phyloP scores from a whole-genome alignment of 2,888 invertebrate species.

The Sinopyrophorus schimmeli region DNA sequence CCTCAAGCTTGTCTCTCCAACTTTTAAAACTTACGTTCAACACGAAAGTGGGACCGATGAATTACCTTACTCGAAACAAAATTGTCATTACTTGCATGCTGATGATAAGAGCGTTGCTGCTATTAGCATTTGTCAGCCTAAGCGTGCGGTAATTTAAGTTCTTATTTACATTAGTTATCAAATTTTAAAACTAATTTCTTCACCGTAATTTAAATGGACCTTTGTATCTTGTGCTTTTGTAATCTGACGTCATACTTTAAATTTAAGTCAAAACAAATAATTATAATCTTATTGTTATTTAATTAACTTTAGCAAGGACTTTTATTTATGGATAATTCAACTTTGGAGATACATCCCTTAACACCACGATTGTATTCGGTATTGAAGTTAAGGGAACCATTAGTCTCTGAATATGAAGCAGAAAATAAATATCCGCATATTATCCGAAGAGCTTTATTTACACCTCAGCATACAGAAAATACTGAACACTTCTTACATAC shows the following conservation, averaged over 20 bases:
- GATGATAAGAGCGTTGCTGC: conserved; percentile 65
- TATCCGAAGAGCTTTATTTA: conserved; percentile 60
- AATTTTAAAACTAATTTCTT: too few species aligned
- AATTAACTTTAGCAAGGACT: conserved; percentile 63
- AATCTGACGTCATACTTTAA: too few species aligned
- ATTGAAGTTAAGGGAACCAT: conserved; percentile 53
- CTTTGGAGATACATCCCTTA: conserved; percentile 71
- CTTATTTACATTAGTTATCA: too few species aligned
- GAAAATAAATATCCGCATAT: conserved; percentile 58
- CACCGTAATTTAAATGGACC: too few species aligned
- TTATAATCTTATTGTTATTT: too few species aligned
- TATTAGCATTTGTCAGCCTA: conserved; percentile 67
- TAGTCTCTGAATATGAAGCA: conserved; percentile 36
- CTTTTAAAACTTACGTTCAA: conserved; percentile 64
- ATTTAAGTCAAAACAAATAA: too few species aligned
- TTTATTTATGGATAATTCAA: conserved; percentile 67
- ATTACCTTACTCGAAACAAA: conserved; percentile 47
- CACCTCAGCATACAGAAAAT: conserved; percentile 55
- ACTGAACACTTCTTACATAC: conserved; percentile 2
- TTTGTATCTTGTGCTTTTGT: too few species aligned
- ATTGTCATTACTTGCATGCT: conserved; percentile 69
- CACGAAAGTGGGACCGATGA: conserved; percentile 50
- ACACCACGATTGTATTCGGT: conserved; percentile 52
- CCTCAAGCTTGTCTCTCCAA: conserved; percentile 62
- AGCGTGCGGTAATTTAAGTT: conserved; percentile 60